A percentile compares a stretch with the other conserved stretches of the same genome.
Evolutionary conservation across 2,113 vertebrate species (phyloP).

Genomic region (Catharus minimus): DNA sequence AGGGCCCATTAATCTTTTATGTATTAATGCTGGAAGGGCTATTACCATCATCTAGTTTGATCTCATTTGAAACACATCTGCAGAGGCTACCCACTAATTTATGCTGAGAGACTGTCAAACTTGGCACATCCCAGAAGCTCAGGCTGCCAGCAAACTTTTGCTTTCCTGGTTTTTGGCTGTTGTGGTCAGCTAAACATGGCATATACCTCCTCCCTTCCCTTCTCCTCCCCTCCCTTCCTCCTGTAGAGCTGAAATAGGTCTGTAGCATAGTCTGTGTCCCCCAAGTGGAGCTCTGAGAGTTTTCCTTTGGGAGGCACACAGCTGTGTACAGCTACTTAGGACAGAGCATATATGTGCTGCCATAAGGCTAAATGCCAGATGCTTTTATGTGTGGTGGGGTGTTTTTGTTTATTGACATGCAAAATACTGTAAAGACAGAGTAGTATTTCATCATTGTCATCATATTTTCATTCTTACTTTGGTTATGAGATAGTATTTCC

Average conservation of each 20-base stretch:
- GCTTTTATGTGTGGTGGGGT: neutral
- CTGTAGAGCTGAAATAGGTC: neutral
- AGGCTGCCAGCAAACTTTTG: neutral
- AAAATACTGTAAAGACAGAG: neutral
- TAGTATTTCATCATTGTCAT: neutral
- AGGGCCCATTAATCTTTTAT: conserved; percentile 41
- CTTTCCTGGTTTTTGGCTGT: neutral
- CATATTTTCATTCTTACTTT: neutral
- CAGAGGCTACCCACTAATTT: neutral
- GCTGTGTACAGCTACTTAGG: neutral
- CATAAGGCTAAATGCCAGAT: neutral
- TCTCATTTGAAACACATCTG: neutral
- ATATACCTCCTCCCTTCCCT: neutral
- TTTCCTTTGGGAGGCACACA: neutral
- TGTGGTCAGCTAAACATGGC: neutral
- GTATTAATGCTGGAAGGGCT: neutral
- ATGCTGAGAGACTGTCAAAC: neutral
- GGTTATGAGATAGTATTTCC: neutral
- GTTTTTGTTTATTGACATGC: neutral
- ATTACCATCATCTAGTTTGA: neutral
- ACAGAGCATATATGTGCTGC: neutral
- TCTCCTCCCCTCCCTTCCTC: neutral
- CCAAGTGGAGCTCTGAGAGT: neutral
- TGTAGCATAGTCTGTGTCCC: neutral
- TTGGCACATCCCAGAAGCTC: neutral